Percentiles rank a stretch among this genome's conserved stretches.
These are phyloP conservation scores for Cyprinella venusta DNA, from an alignment of 2,797 vertebrate species.

Conservation along the genomic window DNA sequence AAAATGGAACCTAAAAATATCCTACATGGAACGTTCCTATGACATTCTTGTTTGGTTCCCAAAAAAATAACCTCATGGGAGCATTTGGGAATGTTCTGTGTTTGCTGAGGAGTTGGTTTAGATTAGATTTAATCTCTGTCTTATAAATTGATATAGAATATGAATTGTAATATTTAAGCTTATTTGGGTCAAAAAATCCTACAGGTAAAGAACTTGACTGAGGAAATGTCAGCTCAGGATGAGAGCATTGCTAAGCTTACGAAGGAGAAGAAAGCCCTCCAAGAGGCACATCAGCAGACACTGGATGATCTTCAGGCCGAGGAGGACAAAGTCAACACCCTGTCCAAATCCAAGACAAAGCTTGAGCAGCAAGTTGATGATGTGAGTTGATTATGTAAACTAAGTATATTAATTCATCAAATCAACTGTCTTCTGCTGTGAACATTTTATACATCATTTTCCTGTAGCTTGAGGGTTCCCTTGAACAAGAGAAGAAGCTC, in stretches of 20 bases:
- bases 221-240: conserved; percentile 76
- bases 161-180: background rate
- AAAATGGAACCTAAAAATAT: too few species aligned
- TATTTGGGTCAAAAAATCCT: background rate
- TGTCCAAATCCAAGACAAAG: conserved; percentile 85
- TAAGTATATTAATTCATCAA: background rate
- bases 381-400: background rate
- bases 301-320: conserved; percentile 76
- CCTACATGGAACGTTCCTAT: too few species aligned
- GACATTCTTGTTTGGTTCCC: too few species aligned
- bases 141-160: background rate
- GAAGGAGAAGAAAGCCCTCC: conserved; percentile 76
- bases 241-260: conserved; percentile 74
- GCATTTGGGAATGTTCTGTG: too few species aligned
- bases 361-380: conserved; percentile 88
- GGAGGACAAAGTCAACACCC: conserved; percentile 83
- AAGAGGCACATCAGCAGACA: conserved; percentile 73
- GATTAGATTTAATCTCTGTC: background rate
- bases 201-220: conserved; percentile 77
- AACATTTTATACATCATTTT: background rate
- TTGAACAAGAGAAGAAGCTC: conserved; percentile 88
- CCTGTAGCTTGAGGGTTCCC: conserved; percentile 82
- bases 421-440: background rate
- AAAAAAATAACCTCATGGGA: too few species aligned
- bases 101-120: background rate